These are phyloP conservation scores for Simalia tracyae DNA, from an alignment of 2,797 vertebrate genomes.

Conservation along the genomic window DNA sequence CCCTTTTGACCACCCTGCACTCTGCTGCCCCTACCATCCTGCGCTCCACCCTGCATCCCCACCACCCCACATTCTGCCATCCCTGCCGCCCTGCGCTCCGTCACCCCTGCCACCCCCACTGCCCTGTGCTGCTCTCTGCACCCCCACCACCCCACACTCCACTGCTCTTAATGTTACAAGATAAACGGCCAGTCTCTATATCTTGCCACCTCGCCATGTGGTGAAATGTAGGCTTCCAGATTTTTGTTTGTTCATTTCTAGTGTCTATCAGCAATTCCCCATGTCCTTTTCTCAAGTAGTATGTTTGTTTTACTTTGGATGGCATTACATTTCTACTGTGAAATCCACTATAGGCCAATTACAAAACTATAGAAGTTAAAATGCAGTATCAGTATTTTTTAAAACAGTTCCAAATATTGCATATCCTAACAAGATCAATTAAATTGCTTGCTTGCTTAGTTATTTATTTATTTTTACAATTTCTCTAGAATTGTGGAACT, in stretches of 20 bases:
- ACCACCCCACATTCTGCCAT: neutral
- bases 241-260: neutral
- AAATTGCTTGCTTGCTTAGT: neutral
- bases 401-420: neutral
- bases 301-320: neutral
- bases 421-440: neutral
- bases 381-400: neutral
- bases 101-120: neutral
- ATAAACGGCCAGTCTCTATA: neutral
- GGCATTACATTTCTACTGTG: neutral
- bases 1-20: too few relatives aligned
- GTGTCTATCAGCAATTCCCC: neutral
- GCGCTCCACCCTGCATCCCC: neutral
- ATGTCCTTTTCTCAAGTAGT: neutral
- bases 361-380: neutral
- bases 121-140: neutral
- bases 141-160: too few relatives aligned
- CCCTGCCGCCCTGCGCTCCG: neutral
- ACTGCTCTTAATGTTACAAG: neutral
- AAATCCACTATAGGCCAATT: neutral
- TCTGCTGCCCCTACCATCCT: neutral
- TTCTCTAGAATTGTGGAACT: constrained; percentile 84
- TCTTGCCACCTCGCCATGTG: neutral
- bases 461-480: neutral
- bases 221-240: neutral